Conservation (phyloP, 2,113 vertebrate genomes). For the Prunella himalayana region DNA sequence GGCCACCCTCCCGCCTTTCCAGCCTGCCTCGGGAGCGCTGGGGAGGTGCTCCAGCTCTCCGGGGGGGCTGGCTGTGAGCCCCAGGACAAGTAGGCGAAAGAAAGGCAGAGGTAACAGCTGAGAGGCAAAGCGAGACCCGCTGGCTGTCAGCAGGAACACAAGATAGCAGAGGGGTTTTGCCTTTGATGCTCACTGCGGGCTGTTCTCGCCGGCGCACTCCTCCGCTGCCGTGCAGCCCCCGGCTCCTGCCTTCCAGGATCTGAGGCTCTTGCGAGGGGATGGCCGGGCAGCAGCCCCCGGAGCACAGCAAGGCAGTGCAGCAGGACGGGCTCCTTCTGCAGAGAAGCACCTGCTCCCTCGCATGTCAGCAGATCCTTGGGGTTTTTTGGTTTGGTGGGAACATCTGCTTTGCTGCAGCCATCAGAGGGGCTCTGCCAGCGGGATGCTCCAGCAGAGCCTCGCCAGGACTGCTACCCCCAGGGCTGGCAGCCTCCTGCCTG, state of each 20-base stretch:
- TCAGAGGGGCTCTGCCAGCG: rapidly evolving
- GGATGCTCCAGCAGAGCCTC: not conserved
- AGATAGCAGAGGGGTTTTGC: not conserved
- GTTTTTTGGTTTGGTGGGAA: not conserved
- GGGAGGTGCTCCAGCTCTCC: not conserved
- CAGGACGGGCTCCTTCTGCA: constrained; percentile 46
- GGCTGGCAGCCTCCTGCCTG: not conserved
- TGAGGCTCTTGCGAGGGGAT: not conserved
- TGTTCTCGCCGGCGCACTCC: not conserved
- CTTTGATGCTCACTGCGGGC: not conserved
- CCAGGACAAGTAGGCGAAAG: not conserved
- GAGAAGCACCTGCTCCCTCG: constrained; percentile 75
- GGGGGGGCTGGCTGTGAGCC: not conserved
- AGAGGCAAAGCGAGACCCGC: not conserved
- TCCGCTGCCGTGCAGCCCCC: not conserved
- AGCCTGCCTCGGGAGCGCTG: not conserved
- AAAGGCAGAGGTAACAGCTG: not conserved
- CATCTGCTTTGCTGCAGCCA: not conserved
- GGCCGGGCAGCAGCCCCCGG: not conserved
- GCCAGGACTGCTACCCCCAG: rapidly evolving
- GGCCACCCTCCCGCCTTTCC: not conserved
- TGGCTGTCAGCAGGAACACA: not conserved
- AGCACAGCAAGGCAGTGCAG: not conserved
- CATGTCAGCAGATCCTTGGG: constrained; percentile 74
- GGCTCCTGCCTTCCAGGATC: not conserved